These are phyloP conservation scores for Eulimnadia texana DNA, from an alignment of 1,140 invertebrate species.

Conservation along the genomic window DNA sequence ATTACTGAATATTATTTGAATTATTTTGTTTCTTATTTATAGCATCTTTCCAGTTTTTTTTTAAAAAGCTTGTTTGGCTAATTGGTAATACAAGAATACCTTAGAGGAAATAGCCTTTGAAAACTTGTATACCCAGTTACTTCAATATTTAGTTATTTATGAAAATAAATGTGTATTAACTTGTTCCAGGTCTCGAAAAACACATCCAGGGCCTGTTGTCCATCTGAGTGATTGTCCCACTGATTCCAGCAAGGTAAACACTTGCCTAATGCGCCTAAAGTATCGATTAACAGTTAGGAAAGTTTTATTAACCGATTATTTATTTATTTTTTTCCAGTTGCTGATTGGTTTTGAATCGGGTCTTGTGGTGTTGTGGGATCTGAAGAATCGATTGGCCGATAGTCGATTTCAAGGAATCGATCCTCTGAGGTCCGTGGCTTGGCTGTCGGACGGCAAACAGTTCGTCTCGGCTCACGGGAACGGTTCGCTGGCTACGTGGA, in stretches of 20 bases:
- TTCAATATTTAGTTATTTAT: no score
- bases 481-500: slow-evolving; percentile 88
- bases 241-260: slow-evolving; percentile 77
- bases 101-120: no score
- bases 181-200: slow-evolving; percentile 68
- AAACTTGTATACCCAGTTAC: no score
- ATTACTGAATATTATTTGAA: no score
- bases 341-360: slow-evolving; percentile 93
- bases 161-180: background rate
- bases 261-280: no score
- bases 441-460: slow-evolving; percentile 96
- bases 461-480: slow-evolving; percentile 93
- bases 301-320: background rate
- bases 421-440: slow-evolving; percentile 69
- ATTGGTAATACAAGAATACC: no score
- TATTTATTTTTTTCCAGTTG: slow-evolving; percentile 42
- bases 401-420: slow-evolving; percentile 63
- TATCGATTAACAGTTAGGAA: background rate
- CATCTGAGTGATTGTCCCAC: slow-evolving; percentile 90
- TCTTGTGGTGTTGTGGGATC: slow-evolving; percentile 88
- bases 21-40: background rate
- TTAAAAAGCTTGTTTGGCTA: no score
- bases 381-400: slow-evolving; percentile 65
- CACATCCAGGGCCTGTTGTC: slow-evolving; percentile 84
- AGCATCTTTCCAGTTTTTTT: background rate